phyloP scores from a whole-genome alignment of 2,888 invertebrate genomes.

The Hyposoter dolosus region DNA sequence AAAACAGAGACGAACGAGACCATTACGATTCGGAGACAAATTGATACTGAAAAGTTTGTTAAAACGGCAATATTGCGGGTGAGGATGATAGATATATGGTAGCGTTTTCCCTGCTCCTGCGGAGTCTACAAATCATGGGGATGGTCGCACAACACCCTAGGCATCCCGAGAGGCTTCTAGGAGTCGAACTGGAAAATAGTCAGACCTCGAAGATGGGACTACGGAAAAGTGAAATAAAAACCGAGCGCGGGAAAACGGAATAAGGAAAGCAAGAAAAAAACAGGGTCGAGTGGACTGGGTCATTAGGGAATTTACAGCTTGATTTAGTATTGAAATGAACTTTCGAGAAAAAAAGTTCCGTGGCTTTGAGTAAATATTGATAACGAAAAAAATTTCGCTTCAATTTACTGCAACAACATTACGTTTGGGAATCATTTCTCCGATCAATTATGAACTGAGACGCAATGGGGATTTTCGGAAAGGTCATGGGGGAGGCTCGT shows the following conservation, averaged over 20 bases:
- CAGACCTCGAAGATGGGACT: neutral
- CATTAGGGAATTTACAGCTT: neutral
- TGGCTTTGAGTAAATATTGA: no score
- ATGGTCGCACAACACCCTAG: neutral
- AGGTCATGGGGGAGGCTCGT: neutral
- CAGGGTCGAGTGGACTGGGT: neutral
- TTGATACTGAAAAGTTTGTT: constrained; percentile 19
- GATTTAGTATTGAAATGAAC: neutral
- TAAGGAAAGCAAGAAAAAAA: neutral
- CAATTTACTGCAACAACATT: neutral
- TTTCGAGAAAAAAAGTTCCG: neutral
- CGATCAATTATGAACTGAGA: neutral
- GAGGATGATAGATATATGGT: neutral
- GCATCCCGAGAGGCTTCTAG: neutral
- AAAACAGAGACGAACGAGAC: neutral
- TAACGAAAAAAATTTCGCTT: neutral
- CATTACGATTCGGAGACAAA: constrained; percentile 2
- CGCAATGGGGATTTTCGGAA: neutral
- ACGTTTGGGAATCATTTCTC: neutral
- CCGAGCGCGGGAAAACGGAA: neutral
- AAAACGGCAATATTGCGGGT: neutral
- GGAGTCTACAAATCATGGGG: constrained; percentile 11
- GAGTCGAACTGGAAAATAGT: neutral
- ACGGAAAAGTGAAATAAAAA: neutral
- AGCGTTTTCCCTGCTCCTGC: neutral